phyloP scores from a whole-genome alignment of 2,888 invertebrate species.

The Orchesellides sinensis region DNA sequence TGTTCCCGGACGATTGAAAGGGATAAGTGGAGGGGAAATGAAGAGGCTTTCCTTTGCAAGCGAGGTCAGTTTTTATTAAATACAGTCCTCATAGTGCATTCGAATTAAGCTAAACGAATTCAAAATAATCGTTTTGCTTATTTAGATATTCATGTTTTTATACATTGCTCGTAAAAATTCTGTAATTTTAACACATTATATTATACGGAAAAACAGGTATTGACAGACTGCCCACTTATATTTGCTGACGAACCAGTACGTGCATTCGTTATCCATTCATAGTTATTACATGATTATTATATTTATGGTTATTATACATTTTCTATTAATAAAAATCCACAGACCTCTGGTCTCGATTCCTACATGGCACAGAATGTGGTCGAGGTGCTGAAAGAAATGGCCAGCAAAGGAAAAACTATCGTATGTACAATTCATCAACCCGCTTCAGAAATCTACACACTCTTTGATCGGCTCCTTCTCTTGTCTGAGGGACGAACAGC shows the following conservation, averaged over 20 bases:
- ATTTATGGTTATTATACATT: slow-evolving; percentile 81
- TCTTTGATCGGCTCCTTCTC: slow-evolving; percentile 92
- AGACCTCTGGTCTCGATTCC: slow-evolving; percentile 96
- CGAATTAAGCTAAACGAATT: background rate
- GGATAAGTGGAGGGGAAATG: slow-evolving; percentile 97
- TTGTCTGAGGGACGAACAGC: slow-evolving; percentile 96
- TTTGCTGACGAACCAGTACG: slow-evolving; percentile 94
- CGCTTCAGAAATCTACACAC: slow-evolving; percentile 91
- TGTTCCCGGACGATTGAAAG: slow-evolving; percentile 89
- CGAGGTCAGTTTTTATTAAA: slow-evolving; percentile 81
- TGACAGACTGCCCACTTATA: slow-evolving; percentile 96
- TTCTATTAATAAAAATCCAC: too few relatives aligned
- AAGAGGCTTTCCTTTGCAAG: slow-evolving; percentile 96
- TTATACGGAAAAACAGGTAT: slow-evolving; percentile 80
- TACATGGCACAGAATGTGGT: slow-evolving; percentile 94
- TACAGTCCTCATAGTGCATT: background rate
- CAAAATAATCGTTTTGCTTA: background rate
- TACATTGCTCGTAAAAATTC: background rate
- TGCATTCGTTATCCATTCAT: background rate
- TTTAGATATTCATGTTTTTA: background rate
- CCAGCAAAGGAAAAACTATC: slow-evolving; percentile 90
- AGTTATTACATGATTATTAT: too few relatives aligned
- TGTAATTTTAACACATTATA: background rate
- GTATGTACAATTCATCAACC: slow-evolving; percentile 97
- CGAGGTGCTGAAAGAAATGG: slow-evolving; percentile 78